Conservation (phyloP, 2,113 vertebrate species). For the Vanacampus margaritifer region DNA sequence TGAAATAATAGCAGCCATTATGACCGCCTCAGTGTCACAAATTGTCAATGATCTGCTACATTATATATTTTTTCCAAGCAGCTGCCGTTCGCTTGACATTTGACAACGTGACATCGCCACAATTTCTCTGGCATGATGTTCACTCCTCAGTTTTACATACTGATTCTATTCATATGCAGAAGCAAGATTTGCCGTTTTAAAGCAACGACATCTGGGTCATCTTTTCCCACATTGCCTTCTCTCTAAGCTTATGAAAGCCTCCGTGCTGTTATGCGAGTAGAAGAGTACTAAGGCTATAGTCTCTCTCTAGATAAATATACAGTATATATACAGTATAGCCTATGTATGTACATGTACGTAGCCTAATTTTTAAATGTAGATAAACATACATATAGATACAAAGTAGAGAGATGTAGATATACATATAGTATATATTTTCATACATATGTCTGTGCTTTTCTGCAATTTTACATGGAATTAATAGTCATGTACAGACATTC, state of each 20-base stretch:
- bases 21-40: background rate
- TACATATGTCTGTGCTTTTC: background rate
- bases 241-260: constrained; percentile 41
- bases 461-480: constrained; percentile 28
- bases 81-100: constrained; percentile 39
- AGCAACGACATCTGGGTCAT: constrained; percentile 14
- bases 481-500: constrained; percentile 44
- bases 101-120: background rate
- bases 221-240: constrained; percentile 20
- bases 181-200: background rate
- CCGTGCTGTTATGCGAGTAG: constrained; percentile 10
- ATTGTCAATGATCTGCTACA: constrained; percentile 33
- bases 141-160: background rate
- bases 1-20: background rate
- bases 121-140: constrained; percentile 21
- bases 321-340: too few species aligned
- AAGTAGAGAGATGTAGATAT: background rate
- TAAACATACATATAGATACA: background rate
- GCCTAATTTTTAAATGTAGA: constrained; percentile 1
- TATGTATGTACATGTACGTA: too few species aligned
- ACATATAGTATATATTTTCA: background rate
- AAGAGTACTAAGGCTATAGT: too few species aligned
- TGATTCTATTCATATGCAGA: background rate
- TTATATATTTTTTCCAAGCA: constrained; percentile 20
- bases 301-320: too few species aligned